phyloP scores from a whole-genome alignment of 1,140 invertebrate species.

The Bombus breviceps region DNA sequence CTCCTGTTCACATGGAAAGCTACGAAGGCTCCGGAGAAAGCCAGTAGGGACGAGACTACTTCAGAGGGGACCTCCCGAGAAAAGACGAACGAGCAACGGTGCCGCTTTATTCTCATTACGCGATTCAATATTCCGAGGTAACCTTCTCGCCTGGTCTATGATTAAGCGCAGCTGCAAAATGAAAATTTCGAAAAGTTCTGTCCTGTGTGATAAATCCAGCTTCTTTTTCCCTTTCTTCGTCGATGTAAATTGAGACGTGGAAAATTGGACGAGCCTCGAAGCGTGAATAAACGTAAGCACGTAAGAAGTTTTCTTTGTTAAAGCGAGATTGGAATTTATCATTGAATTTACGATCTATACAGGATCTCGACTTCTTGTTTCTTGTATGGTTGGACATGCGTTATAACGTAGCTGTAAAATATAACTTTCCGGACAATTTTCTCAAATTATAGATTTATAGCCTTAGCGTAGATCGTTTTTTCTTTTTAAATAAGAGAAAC shows the following conservation, averaged over 20 bases:
- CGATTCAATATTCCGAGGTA: slow-evolving; percentile 3
- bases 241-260: background rate
- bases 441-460: too few relatives aligned
- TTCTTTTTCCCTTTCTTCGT: background rate
- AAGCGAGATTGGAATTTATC: background rate
- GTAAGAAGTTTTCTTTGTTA: background rate
- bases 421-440: too few relatives aligned
- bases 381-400: too few relatives aligned
- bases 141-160: background rate
- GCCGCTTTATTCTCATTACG: slow-evolving; percentile 11
- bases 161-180: background rate
- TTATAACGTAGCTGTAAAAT: too few relatives aligned
- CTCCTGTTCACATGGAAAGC: slow-evolving; percentile 37
- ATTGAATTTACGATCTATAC: too few relatives aligned
- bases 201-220: background rate
- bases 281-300: background rate
- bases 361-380: too few relatives aligned
- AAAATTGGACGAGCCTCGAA: background rate
- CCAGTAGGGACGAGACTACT: background rate
- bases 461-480: too few relatives aligned
- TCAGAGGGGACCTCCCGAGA: background rate
- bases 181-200: background rate
- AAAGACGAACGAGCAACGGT: background rate
- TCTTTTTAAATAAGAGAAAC: too few relatives aligned
- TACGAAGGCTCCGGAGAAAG: slow-evolving; percentile 1